phyloP scores from a whole-genome alignment of 2,797 vertebrate species.

The Miichthys miiuy region DNA sequence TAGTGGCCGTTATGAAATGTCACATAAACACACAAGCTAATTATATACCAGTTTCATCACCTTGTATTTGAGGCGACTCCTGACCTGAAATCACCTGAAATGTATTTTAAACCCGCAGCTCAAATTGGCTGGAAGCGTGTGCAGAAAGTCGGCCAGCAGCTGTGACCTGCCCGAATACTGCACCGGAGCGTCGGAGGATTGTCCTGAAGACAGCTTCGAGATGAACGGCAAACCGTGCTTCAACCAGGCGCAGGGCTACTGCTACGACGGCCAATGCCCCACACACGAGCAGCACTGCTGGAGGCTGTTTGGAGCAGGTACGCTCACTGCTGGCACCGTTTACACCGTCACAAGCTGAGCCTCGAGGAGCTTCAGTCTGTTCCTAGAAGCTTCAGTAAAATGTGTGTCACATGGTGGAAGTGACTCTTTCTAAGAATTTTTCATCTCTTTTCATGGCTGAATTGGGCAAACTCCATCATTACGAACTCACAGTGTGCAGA shows the following conservation, averaged over 20 bases:
- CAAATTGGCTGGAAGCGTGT: conserved; percentile 73
- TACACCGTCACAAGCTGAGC: neutral
- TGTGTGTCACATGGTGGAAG: conserved; percentile 8
- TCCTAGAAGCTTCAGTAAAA: neutral
- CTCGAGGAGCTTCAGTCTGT: neutral
- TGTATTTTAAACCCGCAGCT: conserved; percentile 68
- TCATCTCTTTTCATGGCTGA: neutral
- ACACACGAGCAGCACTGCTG: conserved; percentile 85
- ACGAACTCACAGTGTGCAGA: too few species aligned
- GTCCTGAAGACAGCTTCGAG: conserved; percentile 89
- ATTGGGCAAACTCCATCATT: too few species aligned
- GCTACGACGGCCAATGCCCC: conserved; percentile 90
- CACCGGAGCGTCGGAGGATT: conserved; percentile 80
- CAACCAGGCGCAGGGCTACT: conserved; percentile 81
- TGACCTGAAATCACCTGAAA: neutral
- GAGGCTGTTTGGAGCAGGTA: conserved; percentile 91
- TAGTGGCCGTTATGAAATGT: neutral
- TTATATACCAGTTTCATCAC: neutral
- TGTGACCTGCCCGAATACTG: conserved; percentile 92
- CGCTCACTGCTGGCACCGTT: neutral
- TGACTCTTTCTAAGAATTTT: neutral
- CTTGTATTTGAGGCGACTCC: too few species aligned
- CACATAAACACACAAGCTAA: neutral
- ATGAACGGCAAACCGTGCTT: conserved; percentile 90
- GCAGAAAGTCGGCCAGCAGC: conserved; percentile 79